Conservation (phyloP, 2,797 vertebrate species). For the Todus mexicanus region DNA sequence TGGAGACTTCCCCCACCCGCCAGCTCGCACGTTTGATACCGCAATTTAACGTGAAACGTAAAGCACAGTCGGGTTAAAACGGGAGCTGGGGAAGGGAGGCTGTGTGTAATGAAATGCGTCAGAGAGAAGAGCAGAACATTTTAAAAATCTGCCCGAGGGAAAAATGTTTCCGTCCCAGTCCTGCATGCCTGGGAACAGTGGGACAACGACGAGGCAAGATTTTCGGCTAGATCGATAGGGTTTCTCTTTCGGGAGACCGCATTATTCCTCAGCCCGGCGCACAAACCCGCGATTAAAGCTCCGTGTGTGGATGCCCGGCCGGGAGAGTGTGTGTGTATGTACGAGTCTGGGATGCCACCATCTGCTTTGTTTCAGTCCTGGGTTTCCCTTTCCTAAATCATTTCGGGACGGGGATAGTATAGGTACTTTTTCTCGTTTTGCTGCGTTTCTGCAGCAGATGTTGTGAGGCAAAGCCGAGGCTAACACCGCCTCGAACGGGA, state of each 20-base stretch:
- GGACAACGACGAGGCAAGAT: neutral
- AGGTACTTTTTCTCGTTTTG: conserved; percentile 39
- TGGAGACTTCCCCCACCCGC: neutral
- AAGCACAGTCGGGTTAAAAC: neutral
- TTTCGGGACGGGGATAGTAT: neutral
- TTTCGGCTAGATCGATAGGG: neutral
- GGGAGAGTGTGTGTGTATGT: neutral
- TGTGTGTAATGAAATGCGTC: neutral
- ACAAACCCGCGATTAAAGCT: neutral
- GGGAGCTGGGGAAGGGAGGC: neutral
- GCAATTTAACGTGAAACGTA: neutral
- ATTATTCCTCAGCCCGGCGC: neutral
- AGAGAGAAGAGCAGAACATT: neutral
- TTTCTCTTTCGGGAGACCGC: neutral
- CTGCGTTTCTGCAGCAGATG: neutral
- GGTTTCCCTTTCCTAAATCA: neutral
- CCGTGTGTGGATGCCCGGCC: neutral
- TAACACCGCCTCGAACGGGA: neutral
- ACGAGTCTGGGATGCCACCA: neutral
- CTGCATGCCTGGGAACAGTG: neutral
- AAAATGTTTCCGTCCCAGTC: neutral
- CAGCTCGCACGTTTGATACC: neutral
- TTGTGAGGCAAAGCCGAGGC: neutral
- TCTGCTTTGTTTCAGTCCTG: neutral
- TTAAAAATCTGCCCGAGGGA: neutral